Conservation (phyloP, 2,888 invertebrate species). For the Plebejus anna region DNA sequence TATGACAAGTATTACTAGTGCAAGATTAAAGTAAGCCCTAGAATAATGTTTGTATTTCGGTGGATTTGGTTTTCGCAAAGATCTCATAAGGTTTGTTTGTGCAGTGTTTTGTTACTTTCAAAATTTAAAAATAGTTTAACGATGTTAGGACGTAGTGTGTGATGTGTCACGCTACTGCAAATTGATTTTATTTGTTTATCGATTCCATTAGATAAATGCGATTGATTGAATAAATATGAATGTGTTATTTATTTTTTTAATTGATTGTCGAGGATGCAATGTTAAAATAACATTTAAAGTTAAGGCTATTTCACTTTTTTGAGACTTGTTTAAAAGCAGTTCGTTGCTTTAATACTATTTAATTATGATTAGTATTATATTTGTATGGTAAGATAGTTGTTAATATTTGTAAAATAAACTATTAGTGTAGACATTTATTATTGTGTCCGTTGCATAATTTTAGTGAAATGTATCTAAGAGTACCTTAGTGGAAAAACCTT, state of each 20-base stretch:
- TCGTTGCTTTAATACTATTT: slow-evolving; percentile 25
- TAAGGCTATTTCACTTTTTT: background rate
- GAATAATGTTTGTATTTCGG: slow-evolving; percentile 69
- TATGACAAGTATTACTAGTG: slow-evolving; percentile 60
- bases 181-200: slow-evolving; percentile 16
- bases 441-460: background rate
- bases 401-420: slow-evolving; percentile 14
- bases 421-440: slow-evolving; percentile 10
- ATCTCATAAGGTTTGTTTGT: slow-evolving; percentile 80
- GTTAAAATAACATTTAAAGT: slow-evolving; percentile 36
- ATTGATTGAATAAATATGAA: slow-evolving; percentile 56
- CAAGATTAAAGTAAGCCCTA: slow-evolving; percentile 56
- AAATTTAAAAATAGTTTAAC: slow-evolving; percentile 69
- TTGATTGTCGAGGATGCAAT: slow-evolving; percentile 39
- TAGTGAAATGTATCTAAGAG: background rate
- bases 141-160: slow-evolving; percentile 51
- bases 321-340: background rate
- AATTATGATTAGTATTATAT: background rate
- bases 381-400: background rate
- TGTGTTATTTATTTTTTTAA: slow-evolving; percentile 77
- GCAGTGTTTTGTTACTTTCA: slow-evolving; percentile 79
- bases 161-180: slow-evolving; percentile 43
- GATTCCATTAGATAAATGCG: slow-evolving; percentile 42
- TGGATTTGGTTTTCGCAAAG: slow-evolving; percentile 79
- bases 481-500: background rate